A percentile compares a stretch with the other conserved stretches of the same genome.
Conservation (phyloP, 2,113 vertebrate species). For the Caretta caretta region DNA sequence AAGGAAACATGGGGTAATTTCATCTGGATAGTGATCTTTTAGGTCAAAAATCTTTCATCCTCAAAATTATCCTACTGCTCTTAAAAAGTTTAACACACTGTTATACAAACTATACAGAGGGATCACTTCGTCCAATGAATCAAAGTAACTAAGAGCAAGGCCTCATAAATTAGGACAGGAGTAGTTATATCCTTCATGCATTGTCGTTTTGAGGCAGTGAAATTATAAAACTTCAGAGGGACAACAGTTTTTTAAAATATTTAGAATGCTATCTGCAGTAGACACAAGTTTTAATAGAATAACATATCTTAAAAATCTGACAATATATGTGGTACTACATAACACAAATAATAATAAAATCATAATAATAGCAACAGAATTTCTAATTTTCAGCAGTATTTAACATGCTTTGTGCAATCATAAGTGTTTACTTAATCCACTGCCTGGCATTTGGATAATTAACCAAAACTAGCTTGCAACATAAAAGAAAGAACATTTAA, state of each 20-base stretch:
- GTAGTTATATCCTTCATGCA: neutral
- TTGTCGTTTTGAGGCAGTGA: accelerated
- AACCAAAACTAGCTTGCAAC: neutral
- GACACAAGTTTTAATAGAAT: neutral
- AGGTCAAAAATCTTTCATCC: neutral
- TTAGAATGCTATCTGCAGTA: neutral
- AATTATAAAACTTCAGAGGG: neutral
- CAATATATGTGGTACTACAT: accelerated
- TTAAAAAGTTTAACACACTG: neutral
- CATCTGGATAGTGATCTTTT: neutral
- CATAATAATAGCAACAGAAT: neutral
- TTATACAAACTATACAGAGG: neutral
- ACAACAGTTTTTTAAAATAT: neutral
- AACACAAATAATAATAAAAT: neutral
- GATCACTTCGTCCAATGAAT: neutral
- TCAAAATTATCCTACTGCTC: neutral
- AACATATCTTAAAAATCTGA: neutral
- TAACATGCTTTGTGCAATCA: neutral
- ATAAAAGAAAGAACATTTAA: neutral
- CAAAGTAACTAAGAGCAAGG: neutral
- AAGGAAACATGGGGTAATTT: neutral
- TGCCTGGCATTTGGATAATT: neutral
- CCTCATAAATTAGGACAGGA: neutral
- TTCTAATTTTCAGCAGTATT: neutral
- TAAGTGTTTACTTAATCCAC: neutral